Evolutionary conservation across 2,888 invertebrate species (phyloP).

Genomic region (Caenorhabditis afra): DNA sequence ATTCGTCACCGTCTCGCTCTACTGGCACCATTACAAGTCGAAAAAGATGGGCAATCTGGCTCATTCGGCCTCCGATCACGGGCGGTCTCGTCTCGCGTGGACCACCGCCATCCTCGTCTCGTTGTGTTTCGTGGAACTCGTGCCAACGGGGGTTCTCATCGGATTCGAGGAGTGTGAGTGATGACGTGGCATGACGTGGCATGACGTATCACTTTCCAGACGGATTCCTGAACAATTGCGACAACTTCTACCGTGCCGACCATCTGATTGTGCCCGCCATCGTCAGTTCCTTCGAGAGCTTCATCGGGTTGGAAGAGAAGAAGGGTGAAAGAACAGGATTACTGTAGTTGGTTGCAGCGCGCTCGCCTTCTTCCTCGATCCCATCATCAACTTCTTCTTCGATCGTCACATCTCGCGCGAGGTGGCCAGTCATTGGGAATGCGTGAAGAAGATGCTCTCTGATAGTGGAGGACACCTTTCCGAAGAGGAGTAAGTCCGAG

Average conservation of each 20-base stretch:
- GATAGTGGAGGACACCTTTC: too few species aligned
- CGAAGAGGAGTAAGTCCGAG: too few species aligned
- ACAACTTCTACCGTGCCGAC: slow-evolving; percentile 30
- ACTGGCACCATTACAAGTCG: slow-evolving; percentile 40
- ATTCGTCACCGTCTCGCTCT: slow-evolving; percentile 37
- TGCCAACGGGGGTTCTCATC: slow-evolving; percentile 27
- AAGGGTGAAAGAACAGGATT: too few species aligned
- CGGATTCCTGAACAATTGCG: slow-evolving; percentile 17
- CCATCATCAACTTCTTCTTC: slow-evolving; percentile 36
- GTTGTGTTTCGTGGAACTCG: slow-evolving; percentile 23
- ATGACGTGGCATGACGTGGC: too few species aligned
- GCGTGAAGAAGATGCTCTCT: too few species aligned
- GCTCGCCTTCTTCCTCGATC: slow-evolving; percentile 28
- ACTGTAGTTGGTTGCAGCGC: too few species aligned
- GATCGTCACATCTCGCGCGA: slow-evolving; percentile 37
- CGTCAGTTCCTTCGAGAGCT: slow-evolving; percentile 21
- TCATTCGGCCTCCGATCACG: slow-evolving; percentile 27
- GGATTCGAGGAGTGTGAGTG: slow-evolving; percentile 26
- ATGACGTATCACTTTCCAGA: background rate
- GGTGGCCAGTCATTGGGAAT: slow-evolving; percentile 17
- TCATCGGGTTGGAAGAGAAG: slow-evolving; percentile 10
- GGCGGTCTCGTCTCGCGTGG: slow-evolving; percentile 32
- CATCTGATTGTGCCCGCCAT: slow-evolving; percentile 21
- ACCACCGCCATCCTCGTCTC: slow-evolving; percentile 24
- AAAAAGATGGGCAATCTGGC: slow-evolving; percentile 30